Evolutionary conservation across 2,113 vertebrate genomes (phyloP), one percentile per base, ranked within the genome.

Genomic region (Grammomys surdaster): DNA sequence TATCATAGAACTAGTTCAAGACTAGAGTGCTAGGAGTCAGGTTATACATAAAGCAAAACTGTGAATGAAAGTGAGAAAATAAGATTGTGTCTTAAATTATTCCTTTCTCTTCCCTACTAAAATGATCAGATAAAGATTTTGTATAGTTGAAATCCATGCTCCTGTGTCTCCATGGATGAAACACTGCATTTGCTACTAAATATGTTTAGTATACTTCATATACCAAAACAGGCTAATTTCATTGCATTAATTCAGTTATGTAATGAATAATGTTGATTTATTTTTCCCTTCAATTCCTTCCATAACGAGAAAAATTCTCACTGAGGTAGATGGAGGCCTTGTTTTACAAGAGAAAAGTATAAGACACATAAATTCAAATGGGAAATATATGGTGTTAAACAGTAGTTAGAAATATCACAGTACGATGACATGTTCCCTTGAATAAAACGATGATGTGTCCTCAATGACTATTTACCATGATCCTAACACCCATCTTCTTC

Each of bases 101-200:
- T 73, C n/a, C 6, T 87, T 60, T 17, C 46, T 60, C 48, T 73
- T 73, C n/a, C 65, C 1, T 70, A 36, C 63, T 75, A 81, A 80
- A 89, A 77, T 31, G 54, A 60, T 81, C 40, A 92, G 19, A 88
- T 67, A 81, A 58, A 88, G 28, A 91, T 69, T 70, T 82, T n/a
- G 56, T 1, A 33, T 73, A 75, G 63, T 51, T 56, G 0, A 3
- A 33, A 70, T 88, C 1, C 10, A 11, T 65, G 28, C 22, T 12
- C 19, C 84, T 46, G 69, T 88, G 72, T 69, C 22, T 65, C 12
- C n/a, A n/a, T 14, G 56, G 1, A 51, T 20, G 17, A 31, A 43
- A 40, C n/a, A 80, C 6, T 93, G 5, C 5, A 33, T 4, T 12
- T 56, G 31, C 56, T 92, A 43, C 1, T 92, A 33, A 56, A 43